A percentile compares a stretch with the other conserved stretches of the same genome.
phyloP scores from a whole-genome alignment of 2,888 invertebrate genomes.

The Entomobrya proxima region DNA sequence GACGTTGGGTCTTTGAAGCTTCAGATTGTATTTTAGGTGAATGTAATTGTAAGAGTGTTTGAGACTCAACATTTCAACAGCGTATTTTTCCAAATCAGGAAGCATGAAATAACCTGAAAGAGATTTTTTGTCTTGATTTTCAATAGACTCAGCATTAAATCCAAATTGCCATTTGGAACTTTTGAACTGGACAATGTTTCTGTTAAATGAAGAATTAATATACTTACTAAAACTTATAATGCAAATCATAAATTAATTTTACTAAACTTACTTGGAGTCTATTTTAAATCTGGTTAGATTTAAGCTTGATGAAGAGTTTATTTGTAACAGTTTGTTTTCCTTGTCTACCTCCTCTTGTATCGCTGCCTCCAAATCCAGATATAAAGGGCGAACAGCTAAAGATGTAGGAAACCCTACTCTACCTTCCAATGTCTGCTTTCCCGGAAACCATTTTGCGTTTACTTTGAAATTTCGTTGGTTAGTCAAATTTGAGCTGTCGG shows the following conservation, averaged over 20 bases:
- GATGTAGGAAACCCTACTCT: slow-evolving; percentile 14
- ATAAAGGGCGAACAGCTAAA: neutral
- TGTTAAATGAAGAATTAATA: neutral
- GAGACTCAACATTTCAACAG: neutral
- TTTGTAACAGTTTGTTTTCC: neutral
- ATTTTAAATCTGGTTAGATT: neutral
- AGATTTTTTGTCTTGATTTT: neutral
- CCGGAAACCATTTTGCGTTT: slow-evolving; percentile 26
- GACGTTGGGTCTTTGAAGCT: slow-evolving; percentile 1
- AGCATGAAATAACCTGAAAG: neutral
- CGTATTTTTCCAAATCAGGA: slow-evolving; percentile 3
- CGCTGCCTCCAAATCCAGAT: slow-evolving; percentile 10
- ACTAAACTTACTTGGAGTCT: neutral
- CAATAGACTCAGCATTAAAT: neutral
- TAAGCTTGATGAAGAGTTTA: neutral
- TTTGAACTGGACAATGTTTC: slow-evolving; percentile 14
- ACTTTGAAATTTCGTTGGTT: slow-evolving; percentile 23
- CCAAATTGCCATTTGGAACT: neutral
- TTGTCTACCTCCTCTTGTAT: neutral
- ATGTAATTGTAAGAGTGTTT: neutral
- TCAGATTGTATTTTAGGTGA: neutral
- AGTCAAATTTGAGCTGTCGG: neutral
- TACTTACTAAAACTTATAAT: neutral
- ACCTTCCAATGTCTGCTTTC: slow-evolving; percentile 15
- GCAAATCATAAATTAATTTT: neutral